phyloP scores from a whole-genome alignment of 2,113 vertebrate species.

The Myrmophylax atrothorax region DNA sequence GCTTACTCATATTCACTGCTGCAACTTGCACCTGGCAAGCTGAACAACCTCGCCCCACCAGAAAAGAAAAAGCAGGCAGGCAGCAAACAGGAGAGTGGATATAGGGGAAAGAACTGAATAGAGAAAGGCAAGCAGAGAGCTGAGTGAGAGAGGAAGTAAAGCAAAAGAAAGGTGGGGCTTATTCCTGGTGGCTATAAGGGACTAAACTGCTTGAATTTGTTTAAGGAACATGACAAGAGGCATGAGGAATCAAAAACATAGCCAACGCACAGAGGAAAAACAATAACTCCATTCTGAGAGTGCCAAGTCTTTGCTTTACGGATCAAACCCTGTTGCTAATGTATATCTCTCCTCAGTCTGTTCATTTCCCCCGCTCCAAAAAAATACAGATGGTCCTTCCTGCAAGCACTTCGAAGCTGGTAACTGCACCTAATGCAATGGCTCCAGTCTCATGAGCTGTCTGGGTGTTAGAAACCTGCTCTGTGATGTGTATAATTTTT shows the following conservation, averaged over 20 bases:
- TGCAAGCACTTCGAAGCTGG: fast-evolving
- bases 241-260: neutral
- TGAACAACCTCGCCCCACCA: neutral
- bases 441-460: neutral
- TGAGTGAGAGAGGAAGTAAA: neutral
- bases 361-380: fast-evolving
- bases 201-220: neutral
- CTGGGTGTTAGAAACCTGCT: neutral
- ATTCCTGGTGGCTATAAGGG: neutral
- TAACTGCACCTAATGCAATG: neutral
- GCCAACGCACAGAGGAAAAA: neutral
- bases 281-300: neutral
- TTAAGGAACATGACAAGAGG: neutral
- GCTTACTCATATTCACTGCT: neutral
- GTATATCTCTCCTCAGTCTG: neutral
- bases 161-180: neutral
- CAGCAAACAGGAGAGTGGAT: neutral
- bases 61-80: neutral
- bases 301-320: neutral
- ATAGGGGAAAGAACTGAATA: neutral
- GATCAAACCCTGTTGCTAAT: neutral
- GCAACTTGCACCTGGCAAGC: neutral
- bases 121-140: neutral
- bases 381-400: neutral
- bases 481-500: neutral